These are phyloP conservation scores for Ophiothrix spiculata DNA, from an alignment of 35 echinoderm and acorn worm genomes.

Conservation along the genomic window DNA sequence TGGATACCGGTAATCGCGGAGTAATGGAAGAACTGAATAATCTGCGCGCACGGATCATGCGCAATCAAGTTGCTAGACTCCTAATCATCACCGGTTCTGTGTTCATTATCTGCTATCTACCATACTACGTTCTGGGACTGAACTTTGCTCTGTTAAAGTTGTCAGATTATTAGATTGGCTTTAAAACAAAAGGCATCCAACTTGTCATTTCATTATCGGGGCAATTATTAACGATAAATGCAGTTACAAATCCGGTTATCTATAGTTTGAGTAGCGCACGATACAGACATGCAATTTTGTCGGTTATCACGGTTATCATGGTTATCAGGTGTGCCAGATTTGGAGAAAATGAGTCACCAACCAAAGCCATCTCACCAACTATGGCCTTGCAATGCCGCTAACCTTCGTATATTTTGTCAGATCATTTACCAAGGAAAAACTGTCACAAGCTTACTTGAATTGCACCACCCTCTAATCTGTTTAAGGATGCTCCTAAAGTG, in stretches of 20 bases:
- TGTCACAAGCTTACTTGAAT: no score
- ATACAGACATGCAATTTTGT: not conserved
- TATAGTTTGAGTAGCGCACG: not conserved
- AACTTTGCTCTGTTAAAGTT: not conserved
- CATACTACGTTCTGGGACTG: not conserved
- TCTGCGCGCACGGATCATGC: not conserved
- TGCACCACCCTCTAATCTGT: no score
- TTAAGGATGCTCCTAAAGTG: no score
- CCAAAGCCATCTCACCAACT: no score
- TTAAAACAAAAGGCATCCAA: not conserved
- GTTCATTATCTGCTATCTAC: constrained; percentile 1
- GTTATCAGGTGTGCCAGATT: not conserved
- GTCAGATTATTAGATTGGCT: not conserved
- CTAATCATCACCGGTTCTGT: not conserved
- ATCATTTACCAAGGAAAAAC: no score
- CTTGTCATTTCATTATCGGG: not conserved
- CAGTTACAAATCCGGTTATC: not conserved
- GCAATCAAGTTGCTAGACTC: not conserved
- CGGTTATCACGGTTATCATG: no score
- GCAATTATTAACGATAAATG: not conserved
- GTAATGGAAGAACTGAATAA: no score
- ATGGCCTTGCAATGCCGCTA: no score
- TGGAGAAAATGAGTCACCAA: not conserved
- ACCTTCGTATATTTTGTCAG: no score
- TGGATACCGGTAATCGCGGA: no score